A percentile compares a stretch with the other conserved stretches of the same genome.
Conservation (phyloP, 2,113 vertebrate species). For the Drymodes brunneopygia region DNA sequence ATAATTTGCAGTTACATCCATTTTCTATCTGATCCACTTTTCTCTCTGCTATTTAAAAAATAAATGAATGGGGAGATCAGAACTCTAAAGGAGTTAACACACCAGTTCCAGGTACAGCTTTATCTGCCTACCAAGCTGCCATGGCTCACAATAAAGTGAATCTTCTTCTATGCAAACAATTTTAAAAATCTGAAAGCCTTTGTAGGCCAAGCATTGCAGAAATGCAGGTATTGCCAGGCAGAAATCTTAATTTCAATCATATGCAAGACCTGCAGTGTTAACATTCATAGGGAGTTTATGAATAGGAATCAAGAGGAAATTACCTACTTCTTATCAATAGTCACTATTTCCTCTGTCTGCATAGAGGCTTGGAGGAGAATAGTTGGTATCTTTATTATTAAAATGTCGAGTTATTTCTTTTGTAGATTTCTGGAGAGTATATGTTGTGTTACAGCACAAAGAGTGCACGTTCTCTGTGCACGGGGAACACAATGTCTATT, state of each 20-base stretch:
- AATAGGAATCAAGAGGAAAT: constrained; percentile 61
- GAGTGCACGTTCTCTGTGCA: background rate
- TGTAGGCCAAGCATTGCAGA: background rate
- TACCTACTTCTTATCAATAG: constrained; percentile 58
- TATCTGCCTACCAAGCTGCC: constrained; percentile 34
- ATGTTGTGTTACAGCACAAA: background rate
- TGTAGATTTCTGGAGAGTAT: background rate
- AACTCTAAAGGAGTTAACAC: constrained; percentile 25
- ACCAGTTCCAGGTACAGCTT: constrained; percentile 22
- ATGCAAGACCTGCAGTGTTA: background rate
- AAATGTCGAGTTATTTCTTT: constrained; percentile 29
- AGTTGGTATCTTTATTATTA: constrained; percentile 45
- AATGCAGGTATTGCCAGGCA: background rate
- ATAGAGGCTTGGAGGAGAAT: background rate
- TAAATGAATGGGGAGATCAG: constrained; percentile 21
- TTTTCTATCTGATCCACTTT: constrained; percentile 33
- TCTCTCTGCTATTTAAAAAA: constrained; percentile 36
- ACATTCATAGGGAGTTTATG: constrained; percentile 35
- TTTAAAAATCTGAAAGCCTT: constrained; percentile 3
- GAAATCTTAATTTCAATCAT: constrained; percentile 21
- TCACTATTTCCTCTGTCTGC: constrained; percentile 34
- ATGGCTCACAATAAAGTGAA: constrained; percentile 26
- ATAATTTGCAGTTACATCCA: background rate
- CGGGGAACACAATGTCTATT: background rate
- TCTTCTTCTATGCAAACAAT: constrained; percentile 34